Conservation (phyloP, 2,113 vertebrate genomes). For the Oncorhynchus kisutch region DNA sequence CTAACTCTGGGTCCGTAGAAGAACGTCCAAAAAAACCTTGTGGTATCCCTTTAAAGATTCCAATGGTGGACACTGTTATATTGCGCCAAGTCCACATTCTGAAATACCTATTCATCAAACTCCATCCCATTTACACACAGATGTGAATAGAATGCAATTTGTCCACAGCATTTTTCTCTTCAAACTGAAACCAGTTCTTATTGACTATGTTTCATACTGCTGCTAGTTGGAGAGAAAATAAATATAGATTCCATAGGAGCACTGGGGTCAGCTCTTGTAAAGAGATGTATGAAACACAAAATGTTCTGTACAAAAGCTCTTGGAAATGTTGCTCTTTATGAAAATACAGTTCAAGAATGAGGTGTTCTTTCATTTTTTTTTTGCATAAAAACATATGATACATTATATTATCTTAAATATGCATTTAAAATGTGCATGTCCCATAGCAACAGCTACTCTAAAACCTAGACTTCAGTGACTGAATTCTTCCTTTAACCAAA, state of each 20-base stretch:
- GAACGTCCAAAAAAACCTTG: no score
- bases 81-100: constrained; percentile 6
- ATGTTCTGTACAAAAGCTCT: neutral
- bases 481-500: neutral
- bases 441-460: neutral
- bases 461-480: neutral
- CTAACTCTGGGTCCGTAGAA: no score
- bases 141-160: constrained; percentile 25
- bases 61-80: constrained; percentile 25
- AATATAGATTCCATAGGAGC: neutral
- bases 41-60: constrained; percentile 15
- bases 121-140: constrained; percentile 35
- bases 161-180: constrained; percentile 8
- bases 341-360: neutral
- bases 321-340: neutral
- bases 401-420: neutral
- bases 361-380: neutral
- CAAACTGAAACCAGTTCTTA: constrained; percentile 25
- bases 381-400: neutral
- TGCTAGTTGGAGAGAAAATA: neutral
- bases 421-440: neutral
- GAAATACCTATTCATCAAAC: constrained; percentile 34
- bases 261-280: neutral
- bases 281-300: neutral
- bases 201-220: constrained; percentile 24